Conservation (phyloP, 2,797 vertebrate genomes). For the Phaenicophaeus curvirostris region DNA sequence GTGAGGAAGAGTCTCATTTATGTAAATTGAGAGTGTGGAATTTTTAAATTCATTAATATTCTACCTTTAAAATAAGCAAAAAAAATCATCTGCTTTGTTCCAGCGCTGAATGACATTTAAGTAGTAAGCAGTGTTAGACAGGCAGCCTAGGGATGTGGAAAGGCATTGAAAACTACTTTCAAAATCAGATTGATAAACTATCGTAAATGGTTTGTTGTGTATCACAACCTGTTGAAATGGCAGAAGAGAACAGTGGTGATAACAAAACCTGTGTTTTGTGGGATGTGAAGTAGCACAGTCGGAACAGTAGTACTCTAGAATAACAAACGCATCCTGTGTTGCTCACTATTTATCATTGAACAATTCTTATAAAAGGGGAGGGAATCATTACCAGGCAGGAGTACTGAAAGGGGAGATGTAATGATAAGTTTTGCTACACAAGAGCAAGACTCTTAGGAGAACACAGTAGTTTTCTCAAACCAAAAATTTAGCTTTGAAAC, state of each 20-base stretch:
- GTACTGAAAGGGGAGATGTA: background rate
- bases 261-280: background rate
- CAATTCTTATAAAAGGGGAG: background rate
- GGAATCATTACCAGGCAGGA: background rate
- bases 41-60: background rate
- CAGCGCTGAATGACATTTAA: background rate
- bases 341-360: background rate
- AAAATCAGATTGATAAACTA: background rate
- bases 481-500: background rate
- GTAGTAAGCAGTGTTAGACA: background rate
- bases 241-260: rapidly evolving
- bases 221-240: background rate
- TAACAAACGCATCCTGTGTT: background rate
- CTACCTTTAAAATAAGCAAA: background rate
- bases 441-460: background rate
- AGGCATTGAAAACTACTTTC: background rate
- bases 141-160: background rate
- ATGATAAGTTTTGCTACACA: background rate
- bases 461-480: background rate
- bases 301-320: background rate
- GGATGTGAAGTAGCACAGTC: background rate
- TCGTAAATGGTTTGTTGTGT: background rate
- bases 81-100: background rate
- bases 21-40: background rate
- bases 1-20: background rate